A percentile compares a stretch with the other conserved stretches of the same genome.
Conservation (phyloP, 2,888 invertebrate genomes). For the Philereme vetulata region DNA sequence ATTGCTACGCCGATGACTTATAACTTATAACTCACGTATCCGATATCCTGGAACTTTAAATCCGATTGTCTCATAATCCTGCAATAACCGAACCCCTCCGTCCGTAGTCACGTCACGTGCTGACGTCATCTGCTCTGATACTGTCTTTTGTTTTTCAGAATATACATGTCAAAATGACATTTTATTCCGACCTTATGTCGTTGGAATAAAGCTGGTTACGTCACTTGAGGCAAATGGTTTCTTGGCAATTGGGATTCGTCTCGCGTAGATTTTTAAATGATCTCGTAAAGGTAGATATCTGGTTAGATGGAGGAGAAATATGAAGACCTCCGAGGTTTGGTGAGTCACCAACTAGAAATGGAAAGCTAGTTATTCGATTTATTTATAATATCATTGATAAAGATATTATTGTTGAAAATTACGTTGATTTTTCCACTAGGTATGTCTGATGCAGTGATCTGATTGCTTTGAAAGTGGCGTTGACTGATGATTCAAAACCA, state of each 20-base stretch:
- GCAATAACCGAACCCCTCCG: slow-evolving; percentile 48
- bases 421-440: too few relatives aligned
- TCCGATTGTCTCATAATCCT: slow-evolving; percentile 65
- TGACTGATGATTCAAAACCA: too few relatives aligned
- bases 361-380: background rate
- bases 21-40: slow-evolving; percentile 19
- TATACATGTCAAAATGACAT: slow-evolving; percentile 32
- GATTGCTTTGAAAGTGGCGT: too few relatives aligned
- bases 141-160: slow-evolving; percentile 50
- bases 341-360: background rate
- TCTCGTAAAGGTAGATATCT: slow-evolving; percentile 34
- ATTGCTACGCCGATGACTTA: too few relatives aligned
- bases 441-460: too few relatives aligned
- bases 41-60: slow-evolving; percentile 47
- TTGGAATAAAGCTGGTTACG: slow-evolving; percentile 11
- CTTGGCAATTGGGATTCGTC: slow-evolving; percentile 24
- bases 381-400: too few relatives aligned
- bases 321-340: slow-evolving; percentile 7
- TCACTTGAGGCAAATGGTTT: background rate
- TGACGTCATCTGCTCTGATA: slow-evolving; percentile 60
- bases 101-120: slow-evolving; percentile 62
- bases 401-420: too few relatives aligned
- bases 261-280: slow-evolving; percentile 35
- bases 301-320: slow-evolving; percentile 13
- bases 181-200: slow-evolving; percentile 20